Conservation (phyloP, 2,888 invertebrate species). For the Pandemis corylana region DNA sequence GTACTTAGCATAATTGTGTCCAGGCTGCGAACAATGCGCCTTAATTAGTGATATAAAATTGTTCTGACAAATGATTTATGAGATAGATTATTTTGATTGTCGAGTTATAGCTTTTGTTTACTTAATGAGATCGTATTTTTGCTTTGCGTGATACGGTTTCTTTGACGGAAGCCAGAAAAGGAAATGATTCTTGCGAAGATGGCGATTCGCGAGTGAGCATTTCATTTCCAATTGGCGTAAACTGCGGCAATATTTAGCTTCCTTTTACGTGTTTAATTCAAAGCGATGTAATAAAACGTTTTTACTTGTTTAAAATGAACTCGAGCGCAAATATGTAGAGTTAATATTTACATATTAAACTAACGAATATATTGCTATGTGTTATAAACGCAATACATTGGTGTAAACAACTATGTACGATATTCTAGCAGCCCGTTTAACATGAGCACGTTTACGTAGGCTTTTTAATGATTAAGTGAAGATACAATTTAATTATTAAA, state of each 20-base stretch:
- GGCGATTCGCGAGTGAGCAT: slow-evolving; percentile 12
- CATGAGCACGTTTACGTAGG: too few species aligned
- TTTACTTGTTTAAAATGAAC: not conserved
- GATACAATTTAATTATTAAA: not conserved
- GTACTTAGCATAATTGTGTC: not conserved
- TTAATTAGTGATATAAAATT: slow-evolving; percentile 21
- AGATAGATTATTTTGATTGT: slow-evolving; percentile 5
- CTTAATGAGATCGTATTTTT: slow-evolving; percentile 26
- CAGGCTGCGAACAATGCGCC: slow-evolving; percentile 5
- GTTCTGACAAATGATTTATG: slow-evolving; percentile 23
- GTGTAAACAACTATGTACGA: too few species aligned
- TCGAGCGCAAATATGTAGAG: not conserved
- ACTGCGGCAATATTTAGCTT: slow-evolving; percentile 18
- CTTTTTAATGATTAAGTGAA: not conserved
- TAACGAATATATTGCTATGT: too few species aligned
- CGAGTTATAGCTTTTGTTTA: slow-evolving; percentile 14
- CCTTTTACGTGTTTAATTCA: slow-evolving; percentile 10
- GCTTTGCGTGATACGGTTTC: slow-evolving; percentile 3
- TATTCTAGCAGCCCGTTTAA: too few species aligned
- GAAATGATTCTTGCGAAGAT: slow-evolving; percentile 5
- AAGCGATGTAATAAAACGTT: slow-evolving; percentile 11
- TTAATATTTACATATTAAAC: not conserved
- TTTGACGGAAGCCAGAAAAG: slow-evolving; percentile 2
- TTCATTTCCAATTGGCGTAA: slow-evolving; percentile 31
- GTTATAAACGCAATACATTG: too few species aligned